Base-by-base conservation (phyloP, 1,140 invertebrate species). In the Meloidogyne chitwoodi region DNA sequence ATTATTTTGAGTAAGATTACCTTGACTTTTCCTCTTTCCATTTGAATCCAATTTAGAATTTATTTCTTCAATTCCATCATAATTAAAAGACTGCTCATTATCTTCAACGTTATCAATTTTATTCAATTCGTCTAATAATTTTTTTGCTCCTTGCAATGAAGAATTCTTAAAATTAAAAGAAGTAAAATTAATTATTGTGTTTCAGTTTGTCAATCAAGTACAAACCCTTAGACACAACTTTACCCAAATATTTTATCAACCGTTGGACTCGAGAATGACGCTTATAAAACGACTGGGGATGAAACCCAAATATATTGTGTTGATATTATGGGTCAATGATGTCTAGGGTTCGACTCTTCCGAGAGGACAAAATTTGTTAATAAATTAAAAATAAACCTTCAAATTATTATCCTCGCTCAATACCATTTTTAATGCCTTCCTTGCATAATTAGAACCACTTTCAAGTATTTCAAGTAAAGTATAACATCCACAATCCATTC, bases 401-500 rank as follows among this genome's bases (percentile, higher is more conserved):
- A 62, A 62, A 31, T 26, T 72, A 26, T 71, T 61, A 31, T 27
- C 29, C 4, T 14, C 27, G 14, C n/a, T 4, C 69, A 73, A n/a
- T 1, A 29, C 73, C 8, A 12, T 27, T 19, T 48, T 65, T 11
- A 77, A 48, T n/a, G 12, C 56, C 8, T 38, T 26, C 5, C 56
- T 56, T 3, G 62, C 76, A 31, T 75, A 77, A 27, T 77, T 22
- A 22, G 76, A 77, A 24, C 76, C 76, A 68, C 76, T 77, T 61
- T 68, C 27, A 27, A 64, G 26, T 75, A 82, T 78, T 24, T 83
- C 65, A 19, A 81, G 38, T 22, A 82, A 65, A 27, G 73, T 77
- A 71, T 83, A 82, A 56, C 81, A 82, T 19, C 81, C 81, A 41
- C 70, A 71, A 38, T 82, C 79, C 31, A 77, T 63, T n/a, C n/a